Evolutionary conservation across 2,797 vertebrate species (phyloP).

Genomic region (Catharus ustulatus): DNA sequence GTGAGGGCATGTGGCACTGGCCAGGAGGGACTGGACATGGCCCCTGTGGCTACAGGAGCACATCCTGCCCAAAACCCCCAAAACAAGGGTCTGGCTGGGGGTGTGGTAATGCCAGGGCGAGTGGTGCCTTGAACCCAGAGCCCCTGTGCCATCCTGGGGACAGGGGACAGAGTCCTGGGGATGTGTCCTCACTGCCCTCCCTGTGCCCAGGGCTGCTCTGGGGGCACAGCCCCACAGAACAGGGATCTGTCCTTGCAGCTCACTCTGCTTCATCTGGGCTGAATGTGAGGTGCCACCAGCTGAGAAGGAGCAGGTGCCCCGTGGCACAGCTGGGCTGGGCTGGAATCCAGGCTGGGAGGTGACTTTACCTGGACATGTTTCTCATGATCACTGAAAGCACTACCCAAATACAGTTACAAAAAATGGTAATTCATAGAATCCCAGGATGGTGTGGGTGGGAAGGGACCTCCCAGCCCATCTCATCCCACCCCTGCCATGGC

Average conservation of each 20-base stretch:
- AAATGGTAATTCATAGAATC: neutral
- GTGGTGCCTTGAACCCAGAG: neutral
- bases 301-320: neutral
- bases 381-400: neutral
- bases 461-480: neutral
- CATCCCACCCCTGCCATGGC: too few species aligned
- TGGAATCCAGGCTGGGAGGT: neutral
- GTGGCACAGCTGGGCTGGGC: neutral
- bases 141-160: neutral
- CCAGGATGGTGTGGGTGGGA: too few species aligned
- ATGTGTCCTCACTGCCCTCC: neutral
- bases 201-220: rapidly evolving
- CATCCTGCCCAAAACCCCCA: neutral
- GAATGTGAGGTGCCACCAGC: neutral
- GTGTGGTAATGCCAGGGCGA: rapidly evolving
- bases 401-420: neutral
- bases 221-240: neutral
- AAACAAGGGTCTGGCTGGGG: neutral
- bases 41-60: neutral
- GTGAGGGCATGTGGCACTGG: too few species aligned
- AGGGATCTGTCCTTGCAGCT: conserved; percentile 22
- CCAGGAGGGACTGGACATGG: neutral
- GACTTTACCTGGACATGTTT: conserved; percentile 47
- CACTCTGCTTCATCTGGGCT: neutral
- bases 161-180: too few species aligned